Evolutionary conservation across 1,140 invertebrate species (phyloP).

Genomic region (Drosophila auraria): DNA sequence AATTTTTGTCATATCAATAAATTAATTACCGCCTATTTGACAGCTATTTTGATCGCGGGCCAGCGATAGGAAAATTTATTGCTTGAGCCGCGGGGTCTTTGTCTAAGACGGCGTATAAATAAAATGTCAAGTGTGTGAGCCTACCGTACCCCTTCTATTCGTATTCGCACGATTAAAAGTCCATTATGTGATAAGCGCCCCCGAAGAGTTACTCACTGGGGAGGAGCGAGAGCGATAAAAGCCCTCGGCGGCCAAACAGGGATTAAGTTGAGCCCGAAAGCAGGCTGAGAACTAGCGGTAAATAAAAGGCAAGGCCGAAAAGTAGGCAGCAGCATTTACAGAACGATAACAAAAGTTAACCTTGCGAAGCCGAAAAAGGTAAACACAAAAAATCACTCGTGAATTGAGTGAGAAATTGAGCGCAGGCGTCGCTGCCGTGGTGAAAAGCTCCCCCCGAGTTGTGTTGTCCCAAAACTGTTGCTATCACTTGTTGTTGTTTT

Average conservation of each 20-base stretch:
- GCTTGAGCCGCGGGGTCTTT: slow-evolving; percentile 12
- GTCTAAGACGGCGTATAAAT: slow-evolving; percentile 25
- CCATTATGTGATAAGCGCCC: slow-evolving; percentile 65
- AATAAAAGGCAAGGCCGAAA: slow-evolving; percentile 12
- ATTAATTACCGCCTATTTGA: slow-evolving; percentile 52
- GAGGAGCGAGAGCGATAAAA: background rate
- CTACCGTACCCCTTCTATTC: slow-evolving; percentile 4
- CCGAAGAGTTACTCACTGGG: slow-evolving; percentile 9
- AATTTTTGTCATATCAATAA: slow-evolving; percentile 59
- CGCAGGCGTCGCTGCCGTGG: slow-evolving; percentile 46
- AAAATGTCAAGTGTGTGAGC: slow-evolving; percentile 30
- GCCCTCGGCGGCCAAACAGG: background rate
- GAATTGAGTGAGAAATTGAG: slow-evolving; percentile 38
- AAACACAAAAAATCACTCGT: slow-evolving; percentile 37
- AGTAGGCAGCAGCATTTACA: slow-evolving; percentile 38
- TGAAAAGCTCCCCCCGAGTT: slow-evolving; percentile 53
- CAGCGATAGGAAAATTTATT: slow-evolving; percentile 63
- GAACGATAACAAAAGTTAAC: slow-evolving; percentile 20
- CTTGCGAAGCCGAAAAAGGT: slow-evolving; percentile 38
- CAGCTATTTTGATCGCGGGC: slow-evolving; percentile 69
- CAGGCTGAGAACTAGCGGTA: slow-evolving; percentile 7
- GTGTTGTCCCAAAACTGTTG: slow-evolving; percentile 71
- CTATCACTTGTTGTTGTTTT: slow-evolving; percentile 34
- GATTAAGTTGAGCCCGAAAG: slow-evolving; percentile 53
- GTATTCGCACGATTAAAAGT: slow-evolving; percentile 62